A percentile compares a stretch with the other conserved stretches of the same genome.
Evolutionary conservation across 2,113 vertebrate species (phyloP).

Genomic region (Lagopus muta): DNA sequence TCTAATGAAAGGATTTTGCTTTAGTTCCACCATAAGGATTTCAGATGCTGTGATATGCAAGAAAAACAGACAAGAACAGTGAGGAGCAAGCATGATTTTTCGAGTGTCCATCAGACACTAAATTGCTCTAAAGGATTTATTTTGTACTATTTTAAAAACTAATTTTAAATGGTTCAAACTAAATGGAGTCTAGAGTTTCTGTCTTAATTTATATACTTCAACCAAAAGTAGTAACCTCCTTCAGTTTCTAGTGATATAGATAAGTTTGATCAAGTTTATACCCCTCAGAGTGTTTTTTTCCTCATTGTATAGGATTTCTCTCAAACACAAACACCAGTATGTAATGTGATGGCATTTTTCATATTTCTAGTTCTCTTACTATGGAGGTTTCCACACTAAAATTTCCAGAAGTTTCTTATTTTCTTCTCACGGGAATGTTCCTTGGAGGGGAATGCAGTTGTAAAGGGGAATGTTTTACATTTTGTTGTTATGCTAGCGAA

Average conservation of each 20-base stretch:
- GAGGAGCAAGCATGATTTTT: not conserved
- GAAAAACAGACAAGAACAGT: not conserved
- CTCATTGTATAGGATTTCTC: not conserved
- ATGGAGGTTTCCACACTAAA: not conserved
- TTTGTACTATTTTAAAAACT: not conserved
- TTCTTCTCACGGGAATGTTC: not conserved
- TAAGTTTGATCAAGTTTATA: not conserved
- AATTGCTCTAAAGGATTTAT: not conserved
- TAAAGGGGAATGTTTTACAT: not conserved
- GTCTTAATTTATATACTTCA: not conserved
- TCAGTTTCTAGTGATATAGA: not conserved
- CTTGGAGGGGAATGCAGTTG: not conserved
- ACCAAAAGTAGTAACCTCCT: not conserved
- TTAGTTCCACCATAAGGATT: not conserved
- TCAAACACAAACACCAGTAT: not conserved
- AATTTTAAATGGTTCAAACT: not conserved
- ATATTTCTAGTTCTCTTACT: not conserved
- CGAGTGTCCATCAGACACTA: not conserved
- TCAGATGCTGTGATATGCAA: not conserved
- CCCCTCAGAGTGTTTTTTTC: not conserved
- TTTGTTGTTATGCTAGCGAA: not conserved
- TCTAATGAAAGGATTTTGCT: not conserved
- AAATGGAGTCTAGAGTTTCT: not conserved
- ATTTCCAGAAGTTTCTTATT: not conserved
- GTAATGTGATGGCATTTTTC: not conserved